These are phyloP conservation scores for Eleginops maclovinus DNA, from an alignment of 2,113 vertebrate species.

Conservation along the genomic window DNA sequence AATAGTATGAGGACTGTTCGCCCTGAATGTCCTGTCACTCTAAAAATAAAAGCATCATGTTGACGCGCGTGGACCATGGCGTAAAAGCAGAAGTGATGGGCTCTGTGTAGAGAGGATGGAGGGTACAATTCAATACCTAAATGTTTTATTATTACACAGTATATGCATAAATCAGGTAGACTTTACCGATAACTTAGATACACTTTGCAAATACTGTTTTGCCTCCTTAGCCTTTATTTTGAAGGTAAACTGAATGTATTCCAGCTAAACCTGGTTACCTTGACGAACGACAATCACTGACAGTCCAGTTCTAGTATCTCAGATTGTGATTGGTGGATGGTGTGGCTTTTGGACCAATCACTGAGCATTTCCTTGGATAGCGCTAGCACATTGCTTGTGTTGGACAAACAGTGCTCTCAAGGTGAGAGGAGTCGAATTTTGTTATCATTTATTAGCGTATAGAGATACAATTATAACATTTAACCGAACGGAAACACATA, in stretches of 20 bases:
- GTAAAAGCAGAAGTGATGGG: too few species aligned
- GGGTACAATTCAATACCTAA: too few species aligned
- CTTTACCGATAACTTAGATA: neutral
- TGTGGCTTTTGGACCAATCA: slow-evolving; percentile 59
- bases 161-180: neutral
- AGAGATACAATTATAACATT: neutral
- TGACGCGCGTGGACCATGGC: neutral
- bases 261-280: neutral
- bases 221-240: slow-evolving; percentile 33
- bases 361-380: slow-evolving; percentile 16
- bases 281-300: neutral
- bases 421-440: slow-evolving; percentile 69
- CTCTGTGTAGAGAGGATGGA: neutral
- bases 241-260: neutral
- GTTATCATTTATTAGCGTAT: neutral
- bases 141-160: neutral
- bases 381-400: neutral
- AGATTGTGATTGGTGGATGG: slow-evolving; percentile 65
- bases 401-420: slow-evolving; percentile 59
- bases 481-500: neutral
- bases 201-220: neutral
- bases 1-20: neutral
- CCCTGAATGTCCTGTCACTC: neutral
- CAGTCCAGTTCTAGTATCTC: slow-evolving; percentile 5
- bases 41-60: slow-evolving; percentile 41